These are phyloP conservation scores for Lacerta viridis DNA, from an alignment of 2,797 vertebrate genomes.

Conservation along the genomic window DNA sequence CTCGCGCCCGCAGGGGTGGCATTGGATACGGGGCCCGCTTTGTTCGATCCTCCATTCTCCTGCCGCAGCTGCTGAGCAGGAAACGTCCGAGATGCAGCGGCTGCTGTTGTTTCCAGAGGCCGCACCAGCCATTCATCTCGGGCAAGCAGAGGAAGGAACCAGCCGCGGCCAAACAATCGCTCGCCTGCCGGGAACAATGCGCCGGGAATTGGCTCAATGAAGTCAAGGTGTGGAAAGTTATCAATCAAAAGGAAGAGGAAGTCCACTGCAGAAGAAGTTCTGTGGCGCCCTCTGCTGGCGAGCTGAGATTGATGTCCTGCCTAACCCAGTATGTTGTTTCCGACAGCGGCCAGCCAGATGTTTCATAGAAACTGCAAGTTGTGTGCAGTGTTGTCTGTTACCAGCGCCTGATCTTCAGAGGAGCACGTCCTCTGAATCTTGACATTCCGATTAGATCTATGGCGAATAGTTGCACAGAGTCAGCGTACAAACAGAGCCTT, in stretches of 20 bases:
- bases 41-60: too few relatives aligned
- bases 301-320: neutral
- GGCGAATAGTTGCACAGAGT: too few relatives aligned
- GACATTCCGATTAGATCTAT: too few relatives aligned
- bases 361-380: neutral
- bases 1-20: too few relatives aligned
- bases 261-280: neutral
- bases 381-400: neutral
- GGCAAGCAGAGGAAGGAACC: conserved; percentile 2
- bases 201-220: neutral
- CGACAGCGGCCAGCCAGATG: neutral
- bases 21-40: neutral
- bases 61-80: neutral
- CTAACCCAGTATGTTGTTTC: neutral
- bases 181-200: neutral
- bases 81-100: neutral
- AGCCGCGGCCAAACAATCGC: neutral
- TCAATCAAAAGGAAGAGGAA: neutral
- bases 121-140: neutral
- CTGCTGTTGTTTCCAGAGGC: neutral
- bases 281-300: neutral
- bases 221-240: neutral
- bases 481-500: too few relatives aligned
- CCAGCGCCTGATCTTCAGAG: neutral
- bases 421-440: neutral